Evolutionary conservation across 1,140 invertebrate genomes (phyloP), one percentile per base, ranked within the genome.

Genomic region (Mamestra configurata): DNA sequence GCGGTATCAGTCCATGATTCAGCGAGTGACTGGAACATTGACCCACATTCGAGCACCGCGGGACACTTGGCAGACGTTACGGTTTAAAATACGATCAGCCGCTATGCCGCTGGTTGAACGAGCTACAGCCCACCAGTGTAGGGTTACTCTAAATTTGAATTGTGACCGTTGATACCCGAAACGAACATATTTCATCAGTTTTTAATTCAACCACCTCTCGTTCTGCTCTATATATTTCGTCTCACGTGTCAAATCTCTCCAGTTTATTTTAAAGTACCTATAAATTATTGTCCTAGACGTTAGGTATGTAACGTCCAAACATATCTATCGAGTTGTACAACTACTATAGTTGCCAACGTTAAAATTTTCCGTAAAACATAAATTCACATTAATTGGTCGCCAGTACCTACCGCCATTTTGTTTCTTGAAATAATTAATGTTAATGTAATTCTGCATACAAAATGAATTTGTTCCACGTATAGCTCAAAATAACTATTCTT

Each of bases 11-110:
- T 49, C 27, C 76, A 76, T 80, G 81, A 84, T 77, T 82, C 81
- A 81, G 27, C 31, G 22, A 6, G 22, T 37, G 77, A 85, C 89
- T 90, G 89, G 92, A 92, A 87, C 92, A 93, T 93, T 93, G 92
- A 93, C 92, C 92, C 80, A 93, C 72, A 92, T 94, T 89, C 79
- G 84, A 27, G 22, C 61, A 79, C 59, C 79, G 84, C 81, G 90
- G 86, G 79, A 83, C 86, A 92, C 86, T 94, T 94, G 92, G 91
- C 92, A 93, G 77, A 80, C 83, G 77, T 75, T 76, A 55, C 72
- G 82, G 79, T 88, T 81, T 87, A 88, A 89, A 90, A 89, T 90
- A 89, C 84, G 78, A 80, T 64, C 79, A 81, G 61, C 59, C 79
- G 77, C 31, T 10, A 43, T 49, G 61, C 37, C 76, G 61, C 81